Evolutionary conservation across 2,888 invertebrate genomes (phyloP).

Genomic region (Argyra leucocephala): DNA sequence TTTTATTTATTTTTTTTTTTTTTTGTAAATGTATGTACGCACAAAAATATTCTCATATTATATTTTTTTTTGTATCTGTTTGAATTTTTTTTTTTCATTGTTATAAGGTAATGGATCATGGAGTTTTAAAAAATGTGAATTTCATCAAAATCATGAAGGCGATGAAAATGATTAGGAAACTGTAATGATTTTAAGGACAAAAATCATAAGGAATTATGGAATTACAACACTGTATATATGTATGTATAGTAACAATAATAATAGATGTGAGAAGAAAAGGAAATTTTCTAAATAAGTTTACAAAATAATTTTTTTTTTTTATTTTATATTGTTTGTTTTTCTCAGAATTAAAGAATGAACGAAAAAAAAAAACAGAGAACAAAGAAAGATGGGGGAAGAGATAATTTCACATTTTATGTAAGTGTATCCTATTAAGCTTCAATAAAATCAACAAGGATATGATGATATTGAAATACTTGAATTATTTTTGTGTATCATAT

Average conservation of each 20-base stretch:
- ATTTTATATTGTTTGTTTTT: neutral
- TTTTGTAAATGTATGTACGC: too few species aligned
- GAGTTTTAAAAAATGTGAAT: neutral
- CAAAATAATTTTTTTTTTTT: neutral
- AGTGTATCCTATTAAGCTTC: neutral
- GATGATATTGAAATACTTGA: neutral
- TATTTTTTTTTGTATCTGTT: neutral
- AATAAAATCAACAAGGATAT: neutral
- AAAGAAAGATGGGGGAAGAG: too few species aligned
- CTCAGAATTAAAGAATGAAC: too few species aligned
- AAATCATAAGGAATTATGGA: too few species aligned
- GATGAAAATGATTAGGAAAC: neutral
- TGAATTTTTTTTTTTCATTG: neutral
- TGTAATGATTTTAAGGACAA: neutral
- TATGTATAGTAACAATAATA: neutral
- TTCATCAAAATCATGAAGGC: constrained; percentile 3
- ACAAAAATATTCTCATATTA: too few species aligned
- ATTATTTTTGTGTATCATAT: neutral
- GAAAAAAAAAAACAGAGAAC: too few species aligned
- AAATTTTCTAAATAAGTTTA: neutral
- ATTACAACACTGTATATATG: too few species aligned
- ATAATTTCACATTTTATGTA: too few species aligned
- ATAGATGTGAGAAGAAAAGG: neutral
- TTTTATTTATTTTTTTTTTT: too few species aligned
- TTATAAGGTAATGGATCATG: constrained; percentile 1